Percentiles rank a stretch among this genome's conserved stretches.
Conservation (phyloP, 2,797 vertebrate genomes). For the Coccyzus lansbergi region DNA sequence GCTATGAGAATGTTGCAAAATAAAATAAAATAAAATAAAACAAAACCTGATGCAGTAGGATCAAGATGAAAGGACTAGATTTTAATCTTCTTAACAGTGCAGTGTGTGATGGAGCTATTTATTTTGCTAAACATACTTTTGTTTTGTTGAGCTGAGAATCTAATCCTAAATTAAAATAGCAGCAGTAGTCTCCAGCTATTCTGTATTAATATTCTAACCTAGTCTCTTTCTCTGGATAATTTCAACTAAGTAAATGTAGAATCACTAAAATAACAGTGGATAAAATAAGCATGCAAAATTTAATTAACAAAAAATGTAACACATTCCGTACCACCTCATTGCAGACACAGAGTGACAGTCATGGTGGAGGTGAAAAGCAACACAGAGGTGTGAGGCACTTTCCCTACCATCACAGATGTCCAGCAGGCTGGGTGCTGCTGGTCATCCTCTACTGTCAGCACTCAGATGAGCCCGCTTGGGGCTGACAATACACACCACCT, state of each 20-base stretch:
- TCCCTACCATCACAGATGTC: background rate
- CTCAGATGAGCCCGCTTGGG: fast-evolving
- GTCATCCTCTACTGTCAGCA: background rate
- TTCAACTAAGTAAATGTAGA: background rate
- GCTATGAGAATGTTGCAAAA: background rate
- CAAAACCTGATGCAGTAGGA: background rate
- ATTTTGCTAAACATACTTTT: background rate
- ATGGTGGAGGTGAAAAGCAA: background rate
- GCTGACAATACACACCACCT: background rate
- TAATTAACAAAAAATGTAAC: background rate
- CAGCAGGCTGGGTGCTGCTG: background rate
- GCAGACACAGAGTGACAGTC: fast-evolving
- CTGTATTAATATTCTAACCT: background rate
- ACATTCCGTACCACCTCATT: fast-evolving
- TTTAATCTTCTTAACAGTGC: background rate
- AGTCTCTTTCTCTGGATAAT: background rate
- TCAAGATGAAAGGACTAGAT: background rate
- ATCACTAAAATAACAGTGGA: background rate
- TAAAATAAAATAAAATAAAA: background rate
- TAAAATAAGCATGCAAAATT: background rate
- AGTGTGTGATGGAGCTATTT: background rate
- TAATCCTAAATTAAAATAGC: background rate
- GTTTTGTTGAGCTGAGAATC: background rate
- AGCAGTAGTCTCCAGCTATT: background rate
- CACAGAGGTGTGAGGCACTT: background rate